Conservation (phyloP, 1,140 invertebrate genomes). For the Cotesia glomerata region DNA sequence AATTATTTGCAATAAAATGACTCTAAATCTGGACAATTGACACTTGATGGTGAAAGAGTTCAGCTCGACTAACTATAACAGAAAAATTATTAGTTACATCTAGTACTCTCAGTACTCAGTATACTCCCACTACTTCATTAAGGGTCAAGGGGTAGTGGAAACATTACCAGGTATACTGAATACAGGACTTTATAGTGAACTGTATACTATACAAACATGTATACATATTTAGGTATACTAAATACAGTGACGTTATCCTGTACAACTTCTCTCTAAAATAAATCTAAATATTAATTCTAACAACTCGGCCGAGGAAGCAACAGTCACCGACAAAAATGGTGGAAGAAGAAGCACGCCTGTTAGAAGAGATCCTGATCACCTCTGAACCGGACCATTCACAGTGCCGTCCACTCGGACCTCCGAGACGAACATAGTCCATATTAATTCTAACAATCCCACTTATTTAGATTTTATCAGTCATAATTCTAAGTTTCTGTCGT, state of each 20-base stretch:
- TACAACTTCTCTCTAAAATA: too few relatives aligned
- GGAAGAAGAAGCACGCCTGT: too few relatives aligned
- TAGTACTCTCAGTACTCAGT: background rate
- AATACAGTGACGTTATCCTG: too few relatives aligned
- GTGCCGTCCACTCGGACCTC: too few relatives aligned
- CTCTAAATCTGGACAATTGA: background rate
- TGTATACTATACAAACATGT: background rate
- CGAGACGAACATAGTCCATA: too few relatives aligned
- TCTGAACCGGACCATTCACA: too few relatives aligned
- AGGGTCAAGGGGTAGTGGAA: background rate
- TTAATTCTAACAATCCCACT: too few relatives aligned
- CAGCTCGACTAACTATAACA: background rate
- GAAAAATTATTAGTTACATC: constrained; percentile 6
- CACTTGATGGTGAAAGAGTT: constrained; percentile 1
- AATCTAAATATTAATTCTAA: too few relatives aligned
- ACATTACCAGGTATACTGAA: constrained; percentile 3
- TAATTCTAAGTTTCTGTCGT: background rate
- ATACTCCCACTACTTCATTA: constrained; percentile 1
- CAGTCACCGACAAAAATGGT: too few relatives aligned
- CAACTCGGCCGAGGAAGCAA: too few relatives aligned
- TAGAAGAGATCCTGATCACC: too few relatives aligned
- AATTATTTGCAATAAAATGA: background rate
- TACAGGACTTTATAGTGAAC: background rate
- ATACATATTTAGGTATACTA: too few relatives aligned
- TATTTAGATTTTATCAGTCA: background rate